Conservation (phyloP, 2,888 invertebrate species). For the Pseudanteris insignis region DNA sequence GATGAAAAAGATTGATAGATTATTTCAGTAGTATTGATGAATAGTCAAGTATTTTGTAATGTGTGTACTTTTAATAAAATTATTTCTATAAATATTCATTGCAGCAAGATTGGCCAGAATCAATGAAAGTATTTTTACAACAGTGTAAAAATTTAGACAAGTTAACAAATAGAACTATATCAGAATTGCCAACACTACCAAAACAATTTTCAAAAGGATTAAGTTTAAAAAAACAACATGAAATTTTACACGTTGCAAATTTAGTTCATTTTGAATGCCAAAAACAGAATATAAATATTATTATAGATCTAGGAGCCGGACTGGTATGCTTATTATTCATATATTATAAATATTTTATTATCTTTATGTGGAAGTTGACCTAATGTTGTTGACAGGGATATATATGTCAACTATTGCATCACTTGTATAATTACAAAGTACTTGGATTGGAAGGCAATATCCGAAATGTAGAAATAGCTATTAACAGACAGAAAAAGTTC, state of each 20-base stretch:
- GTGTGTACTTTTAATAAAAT: too few species aligned
- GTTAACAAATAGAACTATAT: constrained; percentile 55
- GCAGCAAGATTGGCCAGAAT: constrained; percentile 64
- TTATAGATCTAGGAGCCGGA: constrained; percentile 81
- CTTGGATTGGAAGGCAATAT: constrained; percentile 76
- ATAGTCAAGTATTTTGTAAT: constrained; percentile 3
- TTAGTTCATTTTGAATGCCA: constrained; percentile 69
- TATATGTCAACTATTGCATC: constrained; percentile 74
- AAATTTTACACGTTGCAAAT: constrained; percentile 73
- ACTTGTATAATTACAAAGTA: constrained; percentile 71
- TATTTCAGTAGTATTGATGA: too few species aligned
- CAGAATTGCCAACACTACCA: constrained; percentile 48
- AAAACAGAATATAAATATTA: constrained; percentile 66
- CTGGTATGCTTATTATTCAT: too few species aligned
- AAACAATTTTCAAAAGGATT: constrained; percentile 64
- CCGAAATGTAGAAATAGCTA: constrained; percentile 70
- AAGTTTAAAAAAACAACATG: constrained; percentile 76
- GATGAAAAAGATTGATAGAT: background rate
- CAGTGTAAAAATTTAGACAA: constrained; percentile 53
- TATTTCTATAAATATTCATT: too few species aligned
- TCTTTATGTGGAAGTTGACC: background rate
- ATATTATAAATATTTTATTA: too few species aligned
- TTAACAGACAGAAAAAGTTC: constrained; percentile 69
- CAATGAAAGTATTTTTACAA: constrained; percentile 65
- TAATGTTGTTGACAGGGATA: constrained; percentile 70